Conservation (phyloP, 2,113 vertebrate species). For the Campylomormyrus tamandua region DNA sequence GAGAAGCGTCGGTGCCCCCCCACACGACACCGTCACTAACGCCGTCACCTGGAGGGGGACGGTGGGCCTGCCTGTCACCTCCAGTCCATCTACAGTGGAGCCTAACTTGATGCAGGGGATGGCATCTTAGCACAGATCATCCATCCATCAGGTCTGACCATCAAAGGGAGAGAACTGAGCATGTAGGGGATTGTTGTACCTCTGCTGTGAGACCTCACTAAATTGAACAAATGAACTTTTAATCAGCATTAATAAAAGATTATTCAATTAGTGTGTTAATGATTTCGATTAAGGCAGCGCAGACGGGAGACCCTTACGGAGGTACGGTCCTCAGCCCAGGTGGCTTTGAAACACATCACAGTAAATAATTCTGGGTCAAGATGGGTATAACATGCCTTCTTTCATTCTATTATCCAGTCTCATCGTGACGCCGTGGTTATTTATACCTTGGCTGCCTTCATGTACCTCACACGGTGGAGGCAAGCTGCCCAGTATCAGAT, state of each 20-base stretch:
- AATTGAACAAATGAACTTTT: background rate
- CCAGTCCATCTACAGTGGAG: background rate
- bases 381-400: background rate
- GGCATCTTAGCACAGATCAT: background rate
- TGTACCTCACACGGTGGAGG: constrained; percentile 47
- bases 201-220: background rate
- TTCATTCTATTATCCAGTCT: constrained; percentile 8
- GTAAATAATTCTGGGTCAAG: background rate
- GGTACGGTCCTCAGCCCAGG: background rate
- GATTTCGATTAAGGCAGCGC: background rate
- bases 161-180: background rate
- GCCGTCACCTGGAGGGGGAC: background rate
- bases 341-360: background rate
- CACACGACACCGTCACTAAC: background rate
- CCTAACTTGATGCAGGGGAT: background rate
- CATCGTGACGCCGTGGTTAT: constrained; percentile 13
- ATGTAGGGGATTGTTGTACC: background rate
- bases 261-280: background rate
- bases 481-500: constrained; percentile 60
- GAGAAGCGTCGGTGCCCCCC: background rate
- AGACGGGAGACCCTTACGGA: background rate
- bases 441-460: constrained; percentile 31
- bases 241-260: constrained; percentile 4
- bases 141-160: background rate
- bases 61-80: background rate